phyloP scores from a whole-genome alignment of 1,140 invertebrate genomes.

The Trialeurodes vaporariorum region DNA sequence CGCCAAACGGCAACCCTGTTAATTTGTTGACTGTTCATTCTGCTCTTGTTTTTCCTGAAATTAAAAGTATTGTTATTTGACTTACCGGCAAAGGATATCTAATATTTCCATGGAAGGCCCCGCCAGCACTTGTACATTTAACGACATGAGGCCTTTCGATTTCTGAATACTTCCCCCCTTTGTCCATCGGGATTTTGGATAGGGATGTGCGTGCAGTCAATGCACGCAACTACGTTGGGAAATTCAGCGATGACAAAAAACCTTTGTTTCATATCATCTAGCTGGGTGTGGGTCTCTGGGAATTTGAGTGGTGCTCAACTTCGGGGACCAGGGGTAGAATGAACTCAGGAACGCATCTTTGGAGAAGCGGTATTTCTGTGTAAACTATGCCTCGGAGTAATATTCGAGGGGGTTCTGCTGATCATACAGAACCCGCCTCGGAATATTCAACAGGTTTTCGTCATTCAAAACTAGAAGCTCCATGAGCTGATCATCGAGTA shows the following conservation, averaged over 20 bases:
- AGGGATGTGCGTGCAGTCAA: slow-evolving; percentile 34
- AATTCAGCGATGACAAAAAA: slow-evolving; percentile 31
- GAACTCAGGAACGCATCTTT: neutral
- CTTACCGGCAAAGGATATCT: too few relatives aligned
- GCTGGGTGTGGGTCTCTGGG: slow-evolving; percentile 22
- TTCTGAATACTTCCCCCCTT: slow-evolving; percentile 28
- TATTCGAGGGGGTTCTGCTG: neutral
- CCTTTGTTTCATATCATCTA: slow-evolving; percentile 17
- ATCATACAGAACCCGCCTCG: neutral
- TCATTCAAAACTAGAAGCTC: neutral
- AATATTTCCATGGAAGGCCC: slow-evolving; percentile 29
- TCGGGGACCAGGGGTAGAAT: neutral
- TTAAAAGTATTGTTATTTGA: too few relatives aligned
- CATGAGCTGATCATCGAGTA: neutral
- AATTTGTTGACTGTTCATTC: too few relatives aligned
- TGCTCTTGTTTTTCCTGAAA: too few relatives aligned
- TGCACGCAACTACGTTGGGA: slow-evolving; percentile 32
- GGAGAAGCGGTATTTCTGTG: neutral
- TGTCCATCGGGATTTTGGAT: slow-evolving; percentile 27
- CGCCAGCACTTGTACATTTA: slow-evolving; percentile 33
- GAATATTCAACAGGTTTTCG: neutral
- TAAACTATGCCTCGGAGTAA: neutral
- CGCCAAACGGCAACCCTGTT: too few relatives aligned
- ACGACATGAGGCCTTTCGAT: slow-evolving; percentile 31
- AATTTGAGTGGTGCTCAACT: slow-evolving; percentile 10